A percentile compares a stretch with the other conserved stretches of the same genome.
Conservation (phyloP, 2,888 invertebrate species). For the Agonopterix heracliana region DNA sequence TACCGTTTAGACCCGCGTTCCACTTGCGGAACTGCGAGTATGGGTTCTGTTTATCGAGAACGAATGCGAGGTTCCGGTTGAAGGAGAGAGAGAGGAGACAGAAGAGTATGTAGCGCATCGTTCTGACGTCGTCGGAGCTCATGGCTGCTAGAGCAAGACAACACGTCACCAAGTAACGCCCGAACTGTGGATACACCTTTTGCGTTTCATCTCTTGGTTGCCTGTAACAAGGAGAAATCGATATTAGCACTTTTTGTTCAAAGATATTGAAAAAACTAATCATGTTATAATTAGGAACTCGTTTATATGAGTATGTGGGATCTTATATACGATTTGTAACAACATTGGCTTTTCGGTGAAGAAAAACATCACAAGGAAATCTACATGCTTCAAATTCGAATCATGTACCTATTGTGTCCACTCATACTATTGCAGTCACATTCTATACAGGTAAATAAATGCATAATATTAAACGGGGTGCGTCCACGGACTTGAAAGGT, state of each 20-base stretch:
- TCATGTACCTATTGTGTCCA: too few relatives aligned
- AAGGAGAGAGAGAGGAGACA: constrained; percentile 58
- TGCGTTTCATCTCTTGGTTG: constrained; percentile 65
- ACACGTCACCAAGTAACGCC: constrained; percentile 55
- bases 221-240: constrained; percentile 48
- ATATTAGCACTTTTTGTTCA: neutral
- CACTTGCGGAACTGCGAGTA: constrained; percentile 96
- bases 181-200: constrained; percentile 40
- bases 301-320: too few relatives aligned
- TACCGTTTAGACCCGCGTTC: constrained; percentile 94
- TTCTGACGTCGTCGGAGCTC: constrained; percentile 44
- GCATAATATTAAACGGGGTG: too few relatives aligned
- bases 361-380: too few relatives aligned
- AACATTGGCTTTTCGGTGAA: too few relatives aligned
- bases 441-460: too few relatives aligned
- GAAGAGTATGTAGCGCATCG: constrained; percentile 61
- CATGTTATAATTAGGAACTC: too few relatives aligned
- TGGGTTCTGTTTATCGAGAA: constrained; percentile 90
- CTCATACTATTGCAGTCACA: too few relatives aligned
- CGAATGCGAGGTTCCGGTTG: constrained; percentile 78
- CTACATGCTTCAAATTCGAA: too few relatives aligned
- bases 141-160: constrained; percentile 26
- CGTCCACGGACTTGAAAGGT: too few relatives aligned
- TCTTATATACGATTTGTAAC: too few relatives aligned
- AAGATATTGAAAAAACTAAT: too few relatives aligned